Base-by-base conservation (phyloP, 2,113 vertebrate species). In the Chelonoidis abingdonii region DNA sequence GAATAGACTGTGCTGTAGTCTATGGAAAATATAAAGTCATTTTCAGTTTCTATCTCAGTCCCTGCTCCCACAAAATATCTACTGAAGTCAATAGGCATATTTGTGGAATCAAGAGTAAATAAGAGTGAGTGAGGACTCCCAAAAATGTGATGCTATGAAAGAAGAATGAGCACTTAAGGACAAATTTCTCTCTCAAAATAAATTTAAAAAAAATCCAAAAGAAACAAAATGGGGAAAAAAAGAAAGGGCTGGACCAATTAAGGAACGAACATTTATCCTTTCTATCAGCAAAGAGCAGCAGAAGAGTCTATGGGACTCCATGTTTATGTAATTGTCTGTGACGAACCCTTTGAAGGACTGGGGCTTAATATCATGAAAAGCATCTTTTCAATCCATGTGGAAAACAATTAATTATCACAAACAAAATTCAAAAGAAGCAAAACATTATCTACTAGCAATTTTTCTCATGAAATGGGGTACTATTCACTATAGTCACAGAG, bases 381-480 rank as follows among this genome's bases (percentile, higher is more conserved):
- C 3, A 3, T 17, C 38, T 12, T 75, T 87, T 56, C 75, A 14
- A 82, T 81, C n/a, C 87, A 47, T 16, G 38, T 2, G 17, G 2
- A 3, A 92, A 89, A 65, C 1, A 53, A 50, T 5, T 54, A 81
- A 35, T n/a, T 88, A 72, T 2, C 9, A 38, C 80, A 75, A 94
- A 89, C 2, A 94, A 81, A 94, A 88, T 49, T 87, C 25, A 13
- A 94, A 93, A 92, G 54, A 35, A 88, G 21, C 27, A 80, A 25
- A 79, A 24, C 50, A 31, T 27, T 38, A 56, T 38, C 86, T 19
- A 85, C 12, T 1, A 9, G 24, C 56, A 57, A 72, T 87, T 93
- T 82, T 93, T 83, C 50, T 81, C 3, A 84, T 83, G 12, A 94
- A 89, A 90, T 88, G 12, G 86, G 86, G 57, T 59, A 41, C 76